phyloP scores from a whole-genome alignment of 2,888 invertebrate species.

The Tubiluchus corallicola region DNA sequence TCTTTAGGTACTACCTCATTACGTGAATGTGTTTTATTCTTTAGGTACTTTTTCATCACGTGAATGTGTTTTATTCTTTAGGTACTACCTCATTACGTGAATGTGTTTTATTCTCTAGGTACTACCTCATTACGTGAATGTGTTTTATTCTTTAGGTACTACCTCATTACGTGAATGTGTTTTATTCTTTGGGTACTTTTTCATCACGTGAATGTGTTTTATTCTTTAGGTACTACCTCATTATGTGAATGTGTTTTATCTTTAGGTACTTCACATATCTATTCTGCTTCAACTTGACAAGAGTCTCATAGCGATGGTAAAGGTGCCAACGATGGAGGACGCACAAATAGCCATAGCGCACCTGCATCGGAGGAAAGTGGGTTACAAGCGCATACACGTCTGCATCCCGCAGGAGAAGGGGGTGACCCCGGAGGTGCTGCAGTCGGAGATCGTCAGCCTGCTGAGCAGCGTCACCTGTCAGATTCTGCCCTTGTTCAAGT shows the following conservation, averaged over 20 bases:
- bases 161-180: too few species aligned
- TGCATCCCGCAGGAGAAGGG: constrained; percentile 28
- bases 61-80: too few species aligned
- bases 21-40: too few species aligned
- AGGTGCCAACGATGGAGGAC: constrained; percentile 48
- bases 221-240: too few species aligned
- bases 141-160: too few species aligned
- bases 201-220: too few species aligned
- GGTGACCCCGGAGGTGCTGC: constrained; percentile 12
- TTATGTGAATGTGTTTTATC: constrained; percentile 10
- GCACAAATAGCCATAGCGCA: constrained; percentile 50
- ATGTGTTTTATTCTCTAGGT: too few species aligned
- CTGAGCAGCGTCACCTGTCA: constrained; percentile 53
- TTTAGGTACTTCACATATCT: constrained; percentile 40
- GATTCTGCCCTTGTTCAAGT: constrained; percentile 54
- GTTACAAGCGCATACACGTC: constrained; percentile 57
- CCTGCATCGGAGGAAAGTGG: constrained; percentile 60
- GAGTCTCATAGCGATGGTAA: constrained; percentile 46
- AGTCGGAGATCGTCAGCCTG: constrained; percentile 49
- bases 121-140: too few species aligned
- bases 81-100: too few species aligned
- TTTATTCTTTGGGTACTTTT: constrained; percentile 5
- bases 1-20: too few species aligned
- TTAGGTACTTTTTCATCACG: too few species aligned
- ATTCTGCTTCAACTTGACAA: constrained; percentile 45